These are phyloP conservation scores for Drosophila simulans DNA, from an alignment of 1,140 invertebrate genomes.

Conservation along the genomic window DNA sequence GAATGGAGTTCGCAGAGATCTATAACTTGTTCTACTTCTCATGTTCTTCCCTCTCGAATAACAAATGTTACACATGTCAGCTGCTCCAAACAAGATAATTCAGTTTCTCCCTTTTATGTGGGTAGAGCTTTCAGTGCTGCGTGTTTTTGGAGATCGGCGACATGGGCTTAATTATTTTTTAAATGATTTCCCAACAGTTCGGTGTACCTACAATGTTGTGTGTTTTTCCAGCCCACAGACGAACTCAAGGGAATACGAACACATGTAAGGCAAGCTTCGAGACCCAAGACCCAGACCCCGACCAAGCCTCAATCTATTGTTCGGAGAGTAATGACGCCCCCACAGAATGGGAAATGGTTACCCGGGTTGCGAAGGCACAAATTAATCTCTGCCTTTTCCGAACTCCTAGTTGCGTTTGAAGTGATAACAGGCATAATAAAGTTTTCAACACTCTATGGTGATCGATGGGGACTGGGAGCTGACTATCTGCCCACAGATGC, in stretches of 20 bases:
- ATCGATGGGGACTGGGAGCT: not conserved
- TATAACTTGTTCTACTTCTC: not conserved
- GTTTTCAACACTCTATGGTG: conserved; percentile 58
- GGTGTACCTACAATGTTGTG: conserved; percentile 6
- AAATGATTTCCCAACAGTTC: conserved; percentile 67
- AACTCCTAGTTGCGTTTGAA: not conserved
- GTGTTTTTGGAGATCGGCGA: conserved; percentile 22
- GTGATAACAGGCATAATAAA: conserved; percentile 68
- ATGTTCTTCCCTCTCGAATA: conserved; percentile 1
- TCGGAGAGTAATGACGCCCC: conserved; percentile 40
- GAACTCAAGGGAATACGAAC: conserved; percentile 9
- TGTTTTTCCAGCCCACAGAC: conserved; percentile 39
- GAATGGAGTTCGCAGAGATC: too few species aligned
- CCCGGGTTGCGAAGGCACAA: conserved; percentile 40
- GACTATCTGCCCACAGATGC: conserved; percentile 37
- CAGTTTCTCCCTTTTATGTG: conserved; percentile 8
- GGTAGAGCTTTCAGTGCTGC: conserved; percentile 14
- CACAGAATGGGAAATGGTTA: conserved; percentile 19
- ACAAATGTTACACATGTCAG: conserved; percentile 25
- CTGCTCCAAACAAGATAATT: conserved; percentile 35
- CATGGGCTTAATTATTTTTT: conserved; percentile 76
- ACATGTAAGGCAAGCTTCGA: conserved; percentile 20
- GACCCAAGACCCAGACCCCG: not conserved
- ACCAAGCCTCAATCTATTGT: conserved; percentile 42
- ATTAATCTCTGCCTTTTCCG: conserved; percentile 51